Base-by-base conservation (phyloP, 2,888 invertebrate genomes). In the Caenorhabditis doughertyi region DNA sequence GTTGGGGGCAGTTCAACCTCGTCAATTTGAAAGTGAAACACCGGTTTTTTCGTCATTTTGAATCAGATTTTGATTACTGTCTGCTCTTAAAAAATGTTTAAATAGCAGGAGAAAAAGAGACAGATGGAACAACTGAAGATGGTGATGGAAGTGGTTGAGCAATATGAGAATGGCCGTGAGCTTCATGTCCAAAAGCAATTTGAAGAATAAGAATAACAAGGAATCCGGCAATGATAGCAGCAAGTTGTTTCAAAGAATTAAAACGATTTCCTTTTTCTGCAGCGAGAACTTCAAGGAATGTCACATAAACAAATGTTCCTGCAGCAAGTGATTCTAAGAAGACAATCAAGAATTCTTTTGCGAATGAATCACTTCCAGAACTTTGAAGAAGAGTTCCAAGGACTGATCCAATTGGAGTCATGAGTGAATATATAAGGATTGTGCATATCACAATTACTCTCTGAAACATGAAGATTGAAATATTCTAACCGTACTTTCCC, bases 321-420 rank as follows among this genome's bases (percentile, higher is more conserved):
- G 89, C 90, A 25, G 90, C 90, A 60, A 89, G 42, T 5, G 86
- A 86, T 67, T 90, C 90, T n/a, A 90, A 79, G n/a, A 89, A 56
- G 4, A 90, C 81, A 21, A 89, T 86, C 3, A 83, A 60, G 4
- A 84, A 87, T 55, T 89, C 88, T 70, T 89, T 89, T 53, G 2
- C 23, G 18, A 83, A 13, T 2, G 70, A 68, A 0, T 21, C 8
- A 0, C 42, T 42, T 18, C 58, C 39, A 3, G 70, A 58, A 23
- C 44, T 68, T 23, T 79, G 83, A 1, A 88, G 74, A 8, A 81
- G 21, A 4, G 88, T 83, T 25, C 89, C 89, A 13, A 92, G 76
- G n/a, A 88, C 76, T 1, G 90, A 85, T 23, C 95, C 95, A 68
- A 95, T 87, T 0, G 95, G 95, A 7, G 95, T 94, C 27, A 95